A percentile compares a stretch with the other conserved stretches of the same genome.
Conservation (phyloP, 2,888 invertebrate genomes). For the Arrhopalites spinosus region DNA sequence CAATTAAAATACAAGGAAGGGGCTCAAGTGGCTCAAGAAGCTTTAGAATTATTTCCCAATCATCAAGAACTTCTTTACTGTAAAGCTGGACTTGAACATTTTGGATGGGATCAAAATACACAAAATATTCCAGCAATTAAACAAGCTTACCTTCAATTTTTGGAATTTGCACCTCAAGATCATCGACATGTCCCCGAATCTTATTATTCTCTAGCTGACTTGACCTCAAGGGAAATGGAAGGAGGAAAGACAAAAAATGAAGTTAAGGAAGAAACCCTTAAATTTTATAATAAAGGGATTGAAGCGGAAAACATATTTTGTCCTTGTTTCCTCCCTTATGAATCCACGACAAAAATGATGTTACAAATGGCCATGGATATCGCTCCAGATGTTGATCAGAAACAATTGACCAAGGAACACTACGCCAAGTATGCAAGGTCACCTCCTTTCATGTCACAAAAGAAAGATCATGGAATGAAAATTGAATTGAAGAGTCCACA, state of each 20-base stretch:
- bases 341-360: neutral
- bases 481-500: too few relatives aligned
- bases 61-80: neutral
- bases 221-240: neutral
- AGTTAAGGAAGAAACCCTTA: neutral
- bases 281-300: neutral
- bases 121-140: neutral
- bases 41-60: neutral
- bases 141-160: neutral
- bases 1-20: neutral
- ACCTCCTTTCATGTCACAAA: neutral
- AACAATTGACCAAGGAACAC: too few relatives aligned
- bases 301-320: neutral
- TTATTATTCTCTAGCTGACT: neutral
- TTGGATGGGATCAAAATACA: neutral
- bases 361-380: too few relatives aligned
- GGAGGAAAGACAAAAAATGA: neutral
- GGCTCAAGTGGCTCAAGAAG: neutral
- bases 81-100: neutral
- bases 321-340: neutral
- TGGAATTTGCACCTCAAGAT: neutral
- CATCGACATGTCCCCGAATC: too few relatives aligned
- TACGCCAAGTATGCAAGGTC: too few relatives aligned
- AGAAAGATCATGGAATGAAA: neutral
- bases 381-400: too few relatives aligned